Percentiles rank a stretch among this genome's conserved stretches.
Evolutionary conservation across 2,797 vertebrate species (phyloP).

Genomic region (Dendrocincla fuliginosa): DNA sequence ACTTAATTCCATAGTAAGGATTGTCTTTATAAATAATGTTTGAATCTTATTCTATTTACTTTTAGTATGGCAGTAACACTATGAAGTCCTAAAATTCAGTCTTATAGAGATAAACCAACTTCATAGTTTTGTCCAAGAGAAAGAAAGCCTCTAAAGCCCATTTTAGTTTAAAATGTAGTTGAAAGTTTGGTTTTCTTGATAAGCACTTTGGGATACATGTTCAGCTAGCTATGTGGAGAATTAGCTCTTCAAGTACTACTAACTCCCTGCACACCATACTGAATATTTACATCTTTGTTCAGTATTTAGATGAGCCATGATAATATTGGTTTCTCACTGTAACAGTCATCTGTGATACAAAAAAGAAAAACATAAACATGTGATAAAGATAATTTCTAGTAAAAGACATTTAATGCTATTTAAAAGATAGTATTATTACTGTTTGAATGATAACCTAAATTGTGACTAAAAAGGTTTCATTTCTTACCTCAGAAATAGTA

Average conservation of each 20-base stretch:
- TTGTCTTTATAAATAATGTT: background rate
- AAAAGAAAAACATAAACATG: background rate
- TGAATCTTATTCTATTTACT: background rate
- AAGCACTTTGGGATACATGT: background rate
- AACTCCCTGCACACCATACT: constrained; percentile 2
- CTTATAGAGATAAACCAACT: background rate
- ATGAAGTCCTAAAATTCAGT: background rate
- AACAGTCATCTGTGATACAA: background rate
- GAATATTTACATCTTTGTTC: constrained; percentile 20
- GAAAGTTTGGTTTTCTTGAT: constrained; percentile 3
- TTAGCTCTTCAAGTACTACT: constrained; percentile 4
- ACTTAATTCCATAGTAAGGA: background rate
- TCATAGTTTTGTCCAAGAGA: background rate
- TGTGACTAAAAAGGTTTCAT: background rate
- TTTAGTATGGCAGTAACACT: background rate
- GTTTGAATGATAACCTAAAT: background rate
- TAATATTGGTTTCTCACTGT: background rate
- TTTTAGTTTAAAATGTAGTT: constrained; percentile 20
- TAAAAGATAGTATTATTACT: background rate
- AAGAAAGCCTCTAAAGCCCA: background rate
- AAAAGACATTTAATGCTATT: background rate
- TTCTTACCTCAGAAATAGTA: background rate
- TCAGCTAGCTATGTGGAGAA: constrained; percentile 20
- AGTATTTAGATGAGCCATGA: background rate
- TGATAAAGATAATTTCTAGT: background rate